Conservation (phyloP, 2,888 invertebrate genomes). For the Hirudinaria manillensis region DNA sequence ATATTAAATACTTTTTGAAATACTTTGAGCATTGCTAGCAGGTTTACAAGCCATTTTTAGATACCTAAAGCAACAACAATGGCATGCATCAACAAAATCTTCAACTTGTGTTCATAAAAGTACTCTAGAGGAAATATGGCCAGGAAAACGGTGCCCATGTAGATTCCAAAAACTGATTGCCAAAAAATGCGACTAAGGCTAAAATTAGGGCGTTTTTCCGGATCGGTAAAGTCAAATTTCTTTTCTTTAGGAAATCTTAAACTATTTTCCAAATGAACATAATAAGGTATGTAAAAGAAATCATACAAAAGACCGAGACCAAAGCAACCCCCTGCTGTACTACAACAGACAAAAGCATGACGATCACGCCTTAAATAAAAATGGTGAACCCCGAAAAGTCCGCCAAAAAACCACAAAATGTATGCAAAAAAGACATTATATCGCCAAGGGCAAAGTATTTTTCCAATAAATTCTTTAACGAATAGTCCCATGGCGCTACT, state of each 20-base stretch:
- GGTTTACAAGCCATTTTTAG: neutral
- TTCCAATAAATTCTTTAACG: too few species aligned
- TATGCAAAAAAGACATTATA: constrained; percentile 65
- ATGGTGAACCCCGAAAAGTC: constrained; percentile 81
- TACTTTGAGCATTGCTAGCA: too few species aligned
- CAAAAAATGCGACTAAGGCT: constrained; percentile 42
- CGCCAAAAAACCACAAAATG: constrained; percentile 78
- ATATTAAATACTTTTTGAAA: constrained; percentile 7
- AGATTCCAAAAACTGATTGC: constrained; percentile 44
- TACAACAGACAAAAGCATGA: constrained; percentile 85
- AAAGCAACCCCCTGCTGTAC: constrained; percentile 75
- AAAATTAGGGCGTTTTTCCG: constrained; percentile 32
- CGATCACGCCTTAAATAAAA: constrained; percentile 79
- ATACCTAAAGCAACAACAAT: constrained; percentile 43
- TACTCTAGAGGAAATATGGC: constrained; percentile 36
- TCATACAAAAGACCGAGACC: constrained; percentile 82
- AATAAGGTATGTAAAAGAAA: constrained; percentile 73
- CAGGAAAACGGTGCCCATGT: constrained; percentile 42
- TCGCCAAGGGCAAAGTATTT: neutral
- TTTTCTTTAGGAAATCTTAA: constrained; percentile 50
- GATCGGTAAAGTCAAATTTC: constrained; percentile 62
- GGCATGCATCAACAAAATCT: constrained; percentile 35
- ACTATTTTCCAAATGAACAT: constrained; percentile 66
- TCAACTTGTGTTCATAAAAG: constrained; percentile 34
- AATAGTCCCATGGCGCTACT: too few species aligned